Conservation (phyloP, 2,113 vertebrate species). For the Oncorhynchus mykiss region DNA sequence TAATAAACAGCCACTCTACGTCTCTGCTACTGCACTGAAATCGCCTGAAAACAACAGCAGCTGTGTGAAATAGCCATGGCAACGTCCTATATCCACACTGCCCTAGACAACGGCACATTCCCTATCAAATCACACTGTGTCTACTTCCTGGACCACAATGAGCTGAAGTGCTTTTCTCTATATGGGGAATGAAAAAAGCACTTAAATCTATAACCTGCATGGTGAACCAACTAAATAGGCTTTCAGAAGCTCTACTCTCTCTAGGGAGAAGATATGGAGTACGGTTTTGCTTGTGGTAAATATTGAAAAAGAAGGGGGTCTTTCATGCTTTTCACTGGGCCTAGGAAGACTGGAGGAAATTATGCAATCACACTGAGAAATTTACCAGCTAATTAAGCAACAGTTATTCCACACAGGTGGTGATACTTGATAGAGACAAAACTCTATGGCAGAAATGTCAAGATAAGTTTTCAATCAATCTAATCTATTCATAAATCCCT, state of each 20-base stretch:
- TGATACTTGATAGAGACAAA: background rate
- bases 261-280: too few species aligned
- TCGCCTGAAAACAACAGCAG: background rate
- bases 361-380: constrained; percentile 22
- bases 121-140: background rate
- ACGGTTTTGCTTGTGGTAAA: too few species aligned
- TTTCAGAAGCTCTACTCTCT: too few species aligned
- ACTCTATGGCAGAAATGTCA: background rate
- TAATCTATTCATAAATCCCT: too few species aligned
- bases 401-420: constrained; percentile 14
- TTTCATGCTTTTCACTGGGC: background rate
- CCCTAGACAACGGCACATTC: background rate
- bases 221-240: too few species aligned
- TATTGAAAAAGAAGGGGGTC: background rate
- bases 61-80: background rate
- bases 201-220: background rate
- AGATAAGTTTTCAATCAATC: background rate
- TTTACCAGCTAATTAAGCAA: constrained; percentile 9
- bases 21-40: background rate
- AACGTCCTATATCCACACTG: background rate
- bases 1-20: background rate
- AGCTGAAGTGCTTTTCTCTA: too few species aligned
- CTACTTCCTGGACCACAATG: background rate
- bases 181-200: background rate
- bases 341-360: background rate